Conservation (phyloP, 35 echinoderm and acorn worm species). For the Apostichopus japonicus region DNA sequence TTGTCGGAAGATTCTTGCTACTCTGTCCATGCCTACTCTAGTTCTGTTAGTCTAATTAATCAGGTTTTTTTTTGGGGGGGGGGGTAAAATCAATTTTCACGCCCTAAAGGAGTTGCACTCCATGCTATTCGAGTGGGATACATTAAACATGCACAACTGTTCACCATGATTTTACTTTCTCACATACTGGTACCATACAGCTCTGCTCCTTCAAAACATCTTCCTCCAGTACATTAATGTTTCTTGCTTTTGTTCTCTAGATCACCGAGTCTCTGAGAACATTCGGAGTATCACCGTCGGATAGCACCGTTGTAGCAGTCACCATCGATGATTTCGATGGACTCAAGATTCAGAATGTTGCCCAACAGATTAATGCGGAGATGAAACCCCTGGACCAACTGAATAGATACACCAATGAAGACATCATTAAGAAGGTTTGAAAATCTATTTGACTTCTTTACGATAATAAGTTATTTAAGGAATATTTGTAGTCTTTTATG, state of each 20-base stretch:
- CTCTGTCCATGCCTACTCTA: no score
- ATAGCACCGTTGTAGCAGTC: conserved; percentile 26
- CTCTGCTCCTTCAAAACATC: neutral
- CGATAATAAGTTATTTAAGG: no score
- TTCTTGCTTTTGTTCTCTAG: neutral
- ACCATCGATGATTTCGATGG: conserved; percentile 43
- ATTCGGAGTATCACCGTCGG: conserved; percentile 45
- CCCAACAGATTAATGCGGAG: conserved; percentile 2
- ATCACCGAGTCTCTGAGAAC: conserved; percentile 54
- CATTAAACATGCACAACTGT: no score
- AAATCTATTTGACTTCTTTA: no score
- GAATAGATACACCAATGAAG: conserved; percentile 38
- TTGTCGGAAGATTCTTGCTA: no score
- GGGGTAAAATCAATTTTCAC: no score
- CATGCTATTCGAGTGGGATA: no score
- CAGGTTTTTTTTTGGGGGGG: no score
- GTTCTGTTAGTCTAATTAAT: no score
- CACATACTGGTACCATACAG: neutral
- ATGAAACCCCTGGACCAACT: conserved; percentile 12
- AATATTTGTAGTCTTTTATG: no score
- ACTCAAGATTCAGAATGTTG: conserved; percentile 15
- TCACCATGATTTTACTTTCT: neutral
- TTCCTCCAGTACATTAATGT: neutral
- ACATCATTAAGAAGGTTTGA: conserved; percentile 28
- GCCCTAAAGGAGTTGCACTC: no score